phyloP scores from a whole-genome alignment of 1,140 invertebrate genomes.

The Drosophila eugracilis region DNA sequence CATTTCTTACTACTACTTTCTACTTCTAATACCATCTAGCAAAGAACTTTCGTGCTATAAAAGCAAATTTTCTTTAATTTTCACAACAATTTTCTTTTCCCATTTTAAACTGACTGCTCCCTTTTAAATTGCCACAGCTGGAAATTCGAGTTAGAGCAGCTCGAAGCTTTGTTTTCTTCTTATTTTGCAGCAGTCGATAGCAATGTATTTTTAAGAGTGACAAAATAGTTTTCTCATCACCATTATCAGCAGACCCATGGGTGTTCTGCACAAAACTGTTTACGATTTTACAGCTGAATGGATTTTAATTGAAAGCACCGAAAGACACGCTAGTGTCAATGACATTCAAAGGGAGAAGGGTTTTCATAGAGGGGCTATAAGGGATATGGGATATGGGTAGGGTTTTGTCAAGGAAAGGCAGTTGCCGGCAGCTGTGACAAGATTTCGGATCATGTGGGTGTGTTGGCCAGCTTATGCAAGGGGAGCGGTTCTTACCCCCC shows the following conservation, averaged over 20 bases:
- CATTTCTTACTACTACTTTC: no score
- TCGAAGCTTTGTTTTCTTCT: slow-evolving; percentile 18
- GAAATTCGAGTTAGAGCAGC: background rate
- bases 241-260: slow-evolving; percentile 30
- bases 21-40: no score
- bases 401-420: slow-evolving; percentile 14
- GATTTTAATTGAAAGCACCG: slow-evolving; percentile 78
- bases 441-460: slow-evolving; percentile 52
- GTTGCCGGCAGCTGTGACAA: slow-evolving; percentile 63
- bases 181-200: slow-evolving; percentile 1
- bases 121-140: slow-evolving; percentile 5
- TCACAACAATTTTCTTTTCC: no score
- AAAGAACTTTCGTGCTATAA: no score
- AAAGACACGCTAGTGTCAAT: slow-evolving; percentile 79
- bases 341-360: slow-evolving; percentile 30
- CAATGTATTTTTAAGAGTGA: slow-evolving; percentile 27
- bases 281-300: slow-evolving; percentile 79
- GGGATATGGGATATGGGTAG: background rate
- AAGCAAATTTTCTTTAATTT: no score
- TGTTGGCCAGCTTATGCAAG: slow-evolving; percentile 29
- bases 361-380: background rate
- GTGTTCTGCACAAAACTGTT: slow-evolving; percentile 59
- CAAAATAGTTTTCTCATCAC: slow-evolving; percentile 39
- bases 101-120: no score
- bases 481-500: background rate